Conservation (phyloP, 2,888 invertebrate species). For the Amorpha juglandis region DNA sequence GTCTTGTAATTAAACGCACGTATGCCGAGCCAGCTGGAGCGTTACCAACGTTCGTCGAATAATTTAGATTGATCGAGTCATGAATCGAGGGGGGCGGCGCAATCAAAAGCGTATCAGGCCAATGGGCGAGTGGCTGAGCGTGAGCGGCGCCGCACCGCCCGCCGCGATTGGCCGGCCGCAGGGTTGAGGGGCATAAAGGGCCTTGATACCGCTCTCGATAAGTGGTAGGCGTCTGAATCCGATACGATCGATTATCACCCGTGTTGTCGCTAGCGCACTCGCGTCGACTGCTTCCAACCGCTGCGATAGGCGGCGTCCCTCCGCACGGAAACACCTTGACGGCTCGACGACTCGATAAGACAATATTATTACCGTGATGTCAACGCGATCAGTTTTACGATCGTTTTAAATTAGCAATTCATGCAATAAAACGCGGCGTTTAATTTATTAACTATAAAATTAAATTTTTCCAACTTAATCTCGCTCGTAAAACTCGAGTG, state of each 20-base stretch:
- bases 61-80: conserved; percentile 81
- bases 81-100: conserved; percentile 80
- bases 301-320: neutral
- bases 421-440: conserved; percentile 42
- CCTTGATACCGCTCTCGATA: conserved; percentile 81
- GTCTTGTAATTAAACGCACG: conserved; percentile 52
- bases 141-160: conserved; percentile 46
- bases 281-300: neutral
- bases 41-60: conserved; percentile 65
- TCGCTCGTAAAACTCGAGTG: conserved; percentile 57
- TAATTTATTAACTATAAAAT: conserved; percentile 37
- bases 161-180: conserved; percentile 67
- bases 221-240: conserved; percentile 76
- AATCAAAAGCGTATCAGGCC: conserved; percentile 81
- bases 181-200: conserved; percentile 75
- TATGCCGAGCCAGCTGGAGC: conserved; percentile 57
- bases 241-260: conserved; percentile 77
- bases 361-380: conserved; percentile 26
- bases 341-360: conserved; percentile 7
- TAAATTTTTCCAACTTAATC: conserved; percentile 54
- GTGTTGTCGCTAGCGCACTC: conserved; percentile 45
- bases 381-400: conserved; percentile 11
- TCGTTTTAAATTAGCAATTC: conserved; percentile 21
- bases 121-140: conserved; percentile 61
- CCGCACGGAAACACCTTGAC: conserved; percentile 13